phyloP scores from a whole-genome alignment of 1,140 invertebrate genomes.

The Drosophila athabasca region DNA sequence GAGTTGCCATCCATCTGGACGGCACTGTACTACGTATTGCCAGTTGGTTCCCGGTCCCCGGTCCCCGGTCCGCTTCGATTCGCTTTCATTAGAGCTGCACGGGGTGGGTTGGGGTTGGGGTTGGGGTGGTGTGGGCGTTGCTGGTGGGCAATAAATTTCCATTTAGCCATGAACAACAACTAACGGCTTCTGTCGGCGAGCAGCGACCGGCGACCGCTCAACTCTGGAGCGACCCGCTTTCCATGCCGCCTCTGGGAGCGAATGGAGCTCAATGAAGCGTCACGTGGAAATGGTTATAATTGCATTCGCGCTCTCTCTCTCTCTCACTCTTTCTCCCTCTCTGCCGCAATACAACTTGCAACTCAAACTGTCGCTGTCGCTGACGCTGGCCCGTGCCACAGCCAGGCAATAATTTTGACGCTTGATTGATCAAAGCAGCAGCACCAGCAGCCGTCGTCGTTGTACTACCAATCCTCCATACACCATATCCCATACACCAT shows the following conservation, averaged over 20 bases:
- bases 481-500: too few species aligned
- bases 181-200: slow-evolving; percentile 45
- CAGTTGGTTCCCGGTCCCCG: too few species aligned
- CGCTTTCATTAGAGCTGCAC: slow-evolving; percentile 54
- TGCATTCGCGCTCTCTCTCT: slow-evolving; percentile 64
- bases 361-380: slow-evolving; percentile 44
- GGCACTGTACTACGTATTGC: slow-evolving; percentile 1
- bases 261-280: slow-evolving; percentile 66
- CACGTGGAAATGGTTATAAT: slow-evolving; percentile 81
- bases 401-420: slow-evolving; percentile 77
- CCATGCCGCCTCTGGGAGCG: slow-evolving; percentile 11
- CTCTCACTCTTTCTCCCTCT: neutral
- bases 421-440: slow-evolving; percentile 79
- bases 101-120: slow-evolving; percentile 5
- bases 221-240: slow-evolving; percentile 32
- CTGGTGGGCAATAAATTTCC: slow-evolving; percentile 79
- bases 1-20: slow-evolving; percentile 8
- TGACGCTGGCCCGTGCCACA: slow-evolving; percentile 27
- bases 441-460: slow-evolving; percentile 32
- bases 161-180: slow-evolving; percentile 67
- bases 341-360: slow-evolving; percentile 25
- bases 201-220: slow-evolving; percentile 24
- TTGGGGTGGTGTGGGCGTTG: slow-evolving; percentile 64
- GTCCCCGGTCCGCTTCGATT: slow-evolving; percentile 9
- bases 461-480: too few species aligned